phyloP scores from a whole-genome alignment of 2,797 vertebrate genomes.

The Eutrigla gurnardus region DNA sequence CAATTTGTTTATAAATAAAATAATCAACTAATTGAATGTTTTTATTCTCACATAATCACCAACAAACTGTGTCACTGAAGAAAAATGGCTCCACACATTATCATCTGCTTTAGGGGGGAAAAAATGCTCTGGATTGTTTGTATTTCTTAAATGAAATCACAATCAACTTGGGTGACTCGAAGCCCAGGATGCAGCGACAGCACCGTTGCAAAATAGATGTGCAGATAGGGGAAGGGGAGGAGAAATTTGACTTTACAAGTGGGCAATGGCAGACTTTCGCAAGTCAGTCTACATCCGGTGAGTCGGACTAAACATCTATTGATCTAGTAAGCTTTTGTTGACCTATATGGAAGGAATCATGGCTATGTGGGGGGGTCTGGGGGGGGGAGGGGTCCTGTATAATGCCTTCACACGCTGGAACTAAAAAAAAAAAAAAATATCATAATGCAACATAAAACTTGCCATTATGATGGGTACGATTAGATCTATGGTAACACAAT shows the following conservation, averaged over 20 bases:
- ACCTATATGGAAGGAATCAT: not conserved
- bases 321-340: not conserved
- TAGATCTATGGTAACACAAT: not conserved
- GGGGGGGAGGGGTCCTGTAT: not conserved
- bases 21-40: not conserved
- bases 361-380: not conserved
- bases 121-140: not conserved
- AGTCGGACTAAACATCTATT: not conserved
- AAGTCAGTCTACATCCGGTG: not conserved
- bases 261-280: not conserved
- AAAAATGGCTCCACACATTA: not conserved
- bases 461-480: not conserved
- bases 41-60: not conserved
- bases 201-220: not conserved
- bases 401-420: not conserved
- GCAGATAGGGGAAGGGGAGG: not conserved
- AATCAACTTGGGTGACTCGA: not conserved
- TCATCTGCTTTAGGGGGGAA: not conserved
- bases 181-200: not conserved
- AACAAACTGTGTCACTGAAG: not conserved
- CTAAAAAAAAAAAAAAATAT: not conserved
- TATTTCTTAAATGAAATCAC: not conserved
- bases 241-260: not conserved
- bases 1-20: not conserved
- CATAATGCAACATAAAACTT: not conserved